Evolutionary conservation across 2,113 vertebrate genomes (phyloP).

Genomic region (Sula dactylatra): DNA sequence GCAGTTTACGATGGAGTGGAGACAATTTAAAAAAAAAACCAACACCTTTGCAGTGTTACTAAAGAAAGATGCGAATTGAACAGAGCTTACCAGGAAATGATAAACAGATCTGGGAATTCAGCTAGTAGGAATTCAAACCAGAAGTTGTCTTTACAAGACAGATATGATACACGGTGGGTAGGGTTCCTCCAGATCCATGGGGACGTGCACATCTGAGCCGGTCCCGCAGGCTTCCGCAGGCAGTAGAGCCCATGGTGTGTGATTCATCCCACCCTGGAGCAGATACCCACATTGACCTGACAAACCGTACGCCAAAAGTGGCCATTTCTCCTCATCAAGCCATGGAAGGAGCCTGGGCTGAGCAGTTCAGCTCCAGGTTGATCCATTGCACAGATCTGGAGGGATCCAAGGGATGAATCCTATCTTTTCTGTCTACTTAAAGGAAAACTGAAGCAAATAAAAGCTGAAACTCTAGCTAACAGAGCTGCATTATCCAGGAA

Average conservation of each 20-base stretch:
- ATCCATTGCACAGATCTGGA: not conserved
- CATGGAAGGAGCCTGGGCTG: not conserved
- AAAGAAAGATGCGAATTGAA: not conserved
- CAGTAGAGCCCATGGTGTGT: not conserved
- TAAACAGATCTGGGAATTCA: not conserved
- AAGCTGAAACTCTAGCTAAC: not conserved
- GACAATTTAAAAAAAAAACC: not conserved
- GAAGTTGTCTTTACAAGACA: not conserved
- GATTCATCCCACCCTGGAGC: not conserved
- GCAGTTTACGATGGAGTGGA: not conserved
- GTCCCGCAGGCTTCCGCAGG: not conserved
- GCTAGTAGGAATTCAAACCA: not conserved
- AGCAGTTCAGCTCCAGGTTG: not conserved
- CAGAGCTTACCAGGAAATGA: not conserved
- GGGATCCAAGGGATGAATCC: not conserved
- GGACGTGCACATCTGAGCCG: accelerated
- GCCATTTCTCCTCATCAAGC: not conserved
- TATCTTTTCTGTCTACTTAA: not conserved
- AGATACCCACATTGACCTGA: not conserved
- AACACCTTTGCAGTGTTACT: not conserved
- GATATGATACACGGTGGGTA: not conserved
- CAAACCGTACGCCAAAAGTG: not conserved
- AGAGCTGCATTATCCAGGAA: not conserved
- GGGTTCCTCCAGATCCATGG: not conserved
- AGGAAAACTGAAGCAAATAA: not conserved